Percentiles rank a stretch among this genome's conserved stretches.
Evolutionary conservation across 2,113 vertebrate genomes (phyloP).

Genomic region (Cheirogaleus medius): DNA sequence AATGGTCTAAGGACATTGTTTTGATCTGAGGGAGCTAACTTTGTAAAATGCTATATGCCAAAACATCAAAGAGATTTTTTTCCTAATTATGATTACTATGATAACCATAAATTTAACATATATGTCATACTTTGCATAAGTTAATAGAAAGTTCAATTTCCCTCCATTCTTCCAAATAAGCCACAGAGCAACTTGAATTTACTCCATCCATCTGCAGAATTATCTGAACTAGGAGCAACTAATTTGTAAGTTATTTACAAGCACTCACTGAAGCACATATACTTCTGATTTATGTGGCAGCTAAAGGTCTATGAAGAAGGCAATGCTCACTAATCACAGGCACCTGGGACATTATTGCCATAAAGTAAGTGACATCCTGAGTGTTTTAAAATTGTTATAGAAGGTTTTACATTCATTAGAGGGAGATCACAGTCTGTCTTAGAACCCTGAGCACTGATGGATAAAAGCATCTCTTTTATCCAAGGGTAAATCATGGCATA

Average conservation of each 20-base stretch:
- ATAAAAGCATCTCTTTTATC: neutral
- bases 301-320: conserved; percentile 22
- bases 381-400: conserved; percentile 21
- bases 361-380: conserved; percentile 37
- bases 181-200: neutral
- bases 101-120: neutral
- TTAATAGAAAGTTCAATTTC: conserved; percentile 1
- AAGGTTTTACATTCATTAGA: neutral
- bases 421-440: neutral
- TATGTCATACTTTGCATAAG: neutral
- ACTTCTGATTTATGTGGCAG: conserved; percentile 69
- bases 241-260: conserved; percentile 75
- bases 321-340: neutral
- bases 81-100: neutral
- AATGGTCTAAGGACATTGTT: neutral
- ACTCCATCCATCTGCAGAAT: conserved; percentile 21
- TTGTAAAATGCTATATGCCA: neutral
- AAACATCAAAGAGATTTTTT: neutral
- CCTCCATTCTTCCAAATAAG: neutral
- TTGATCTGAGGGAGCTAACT: neutral
- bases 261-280: conserved; percentile 64
- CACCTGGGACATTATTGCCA: neutral
- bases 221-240: conserved; percentile 42
- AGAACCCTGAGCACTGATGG: neutral
- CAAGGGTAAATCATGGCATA: neutral